A percentile compares a stretch with the other conserved stretches of the same genome.
Conservation (phyloP, 2,113 vertebrate genomes). For the Ammospiza nelsoni region DNA sequence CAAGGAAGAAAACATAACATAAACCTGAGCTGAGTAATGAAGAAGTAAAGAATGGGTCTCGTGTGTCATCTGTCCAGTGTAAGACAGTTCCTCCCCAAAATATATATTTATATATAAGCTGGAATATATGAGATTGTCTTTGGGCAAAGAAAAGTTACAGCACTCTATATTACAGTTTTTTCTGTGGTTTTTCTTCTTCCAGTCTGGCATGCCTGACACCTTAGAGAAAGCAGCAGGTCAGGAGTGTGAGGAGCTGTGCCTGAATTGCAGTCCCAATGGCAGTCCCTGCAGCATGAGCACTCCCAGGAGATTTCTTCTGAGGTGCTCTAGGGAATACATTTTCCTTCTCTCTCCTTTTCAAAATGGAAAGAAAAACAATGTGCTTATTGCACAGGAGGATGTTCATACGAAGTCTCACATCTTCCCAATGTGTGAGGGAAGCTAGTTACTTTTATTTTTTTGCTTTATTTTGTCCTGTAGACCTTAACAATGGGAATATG, state of each 20-base stretch:
- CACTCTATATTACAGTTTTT: neutral
- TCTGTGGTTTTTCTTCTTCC: neutral
- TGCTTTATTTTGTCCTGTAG: neutral
- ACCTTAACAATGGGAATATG: neutral
- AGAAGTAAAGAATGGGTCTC: neutral
- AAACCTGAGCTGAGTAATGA: neutral
- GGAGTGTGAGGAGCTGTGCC: neutral
- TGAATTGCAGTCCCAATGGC: neutral
- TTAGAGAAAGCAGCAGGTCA: neutral
- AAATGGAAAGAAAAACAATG: neutral
- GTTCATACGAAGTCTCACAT: neutral
- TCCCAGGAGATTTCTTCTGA: neutral
- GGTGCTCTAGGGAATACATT: neutral
- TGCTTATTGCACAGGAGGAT: neutral
- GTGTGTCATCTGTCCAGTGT: neutral
- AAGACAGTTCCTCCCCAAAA: neutral
- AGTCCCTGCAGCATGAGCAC: fast-evolving
- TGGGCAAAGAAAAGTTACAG: neutral
- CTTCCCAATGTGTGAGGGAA: neutral
- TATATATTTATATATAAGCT: neutral
- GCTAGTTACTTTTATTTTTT: neutral
- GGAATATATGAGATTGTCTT: neutral
- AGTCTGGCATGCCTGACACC: neutral
- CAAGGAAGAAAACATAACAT: neutral
- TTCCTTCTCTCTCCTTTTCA: neutral